Evolutionary conservation across 2,113 vertebrate genomes (phyloP), one percentile per base, ranked within the genome.

Genomic region (Platanista minor): DNA sequence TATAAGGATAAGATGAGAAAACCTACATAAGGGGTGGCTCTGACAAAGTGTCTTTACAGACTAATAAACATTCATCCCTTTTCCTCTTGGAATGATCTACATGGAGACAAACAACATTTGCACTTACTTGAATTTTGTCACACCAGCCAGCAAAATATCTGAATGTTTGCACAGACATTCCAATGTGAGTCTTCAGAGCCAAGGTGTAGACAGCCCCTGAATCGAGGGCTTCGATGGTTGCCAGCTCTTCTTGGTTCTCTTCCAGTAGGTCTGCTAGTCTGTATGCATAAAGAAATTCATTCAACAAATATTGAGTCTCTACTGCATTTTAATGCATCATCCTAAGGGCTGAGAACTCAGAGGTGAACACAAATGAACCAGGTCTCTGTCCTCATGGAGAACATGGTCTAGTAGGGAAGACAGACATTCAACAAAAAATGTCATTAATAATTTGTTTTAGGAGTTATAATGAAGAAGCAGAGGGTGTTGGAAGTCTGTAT

Each of bases 111-210:
- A 87, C 13, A 84, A 25, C 29, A 29, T 61, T 29, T 84, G 84
- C 46, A 74, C 97, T 98, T 98, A 98, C 99, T 98, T 99, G 99
- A 94, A 99, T 99, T 98, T 99, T 99, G 98, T 99, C 99, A 87
- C 99, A 99, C 99, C 99, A 99, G 97, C 99, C 99, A 87, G 99
- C 99, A 4, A 99, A 99, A 96, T 99, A 99, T 97, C 99, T 98
- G 97, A 99, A 99, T 18, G 99, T 99, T 94, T 99, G 99, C 87
- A 99, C 98, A 72, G 99, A 99, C 99, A 99, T 99, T 96, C 99
- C 99, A 12, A 99, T 90, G 14, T 99, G 99, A 21, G 99, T 99
- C 98, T 99, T 99, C 96, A 99, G 98, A 71, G 99, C 99, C 93
- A 99, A 94, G n/a, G 99, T 99, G 80, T 99, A 99, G 92, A 99